Conservation (phyloP, 2,888 invertebrate genomes). For the Idaea dimidiata region DNA sequence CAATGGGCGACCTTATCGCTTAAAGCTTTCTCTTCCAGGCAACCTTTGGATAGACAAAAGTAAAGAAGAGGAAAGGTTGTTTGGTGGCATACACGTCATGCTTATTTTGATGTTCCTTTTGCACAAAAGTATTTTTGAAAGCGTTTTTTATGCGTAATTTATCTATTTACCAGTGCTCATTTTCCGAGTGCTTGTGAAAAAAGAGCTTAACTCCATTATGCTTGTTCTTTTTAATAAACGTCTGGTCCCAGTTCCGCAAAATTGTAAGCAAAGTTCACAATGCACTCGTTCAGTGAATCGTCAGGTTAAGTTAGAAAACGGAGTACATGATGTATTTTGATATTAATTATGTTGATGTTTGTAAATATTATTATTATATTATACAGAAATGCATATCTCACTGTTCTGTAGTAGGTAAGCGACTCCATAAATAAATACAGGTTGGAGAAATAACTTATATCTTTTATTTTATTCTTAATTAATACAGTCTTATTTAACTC, state of each 20-base stretch:
- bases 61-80: no score
- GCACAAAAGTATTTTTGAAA: no score
- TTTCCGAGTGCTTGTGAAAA: no score
- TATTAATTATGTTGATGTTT: conserved; percentile 78
- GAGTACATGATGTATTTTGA: conserved; percentile 68
- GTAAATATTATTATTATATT: conserved; percentile 73
- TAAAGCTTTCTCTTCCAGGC: no score
- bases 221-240: no score
- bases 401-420: conserved; percentile 71
- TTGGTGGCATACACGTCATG: no score
- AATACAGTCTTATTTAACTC: not conserved
- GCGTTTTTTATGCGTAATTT: no score
- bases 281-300: conserved; percentile 6
- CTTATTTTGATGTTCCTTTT: no score
- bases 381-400: conserved; percentile 76
- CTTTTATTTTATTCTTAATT: conserved; percentile 3
- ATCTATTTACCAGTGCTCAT: no score
- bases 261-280: not conserved
- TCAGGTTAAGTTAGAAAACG: conserved; percentile 17
- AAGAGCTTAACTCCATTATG: no score
- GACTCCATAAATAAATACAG: conserved; percentile 65
- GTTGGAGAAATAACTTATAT: conserved; percentile 44
- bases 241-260: not conserved
- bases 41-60: no score
- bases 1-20: no score